phyloP scores from a whole-genome alignment of 2,888 invertebrate species.

The Adela reaumurella region DNA sequence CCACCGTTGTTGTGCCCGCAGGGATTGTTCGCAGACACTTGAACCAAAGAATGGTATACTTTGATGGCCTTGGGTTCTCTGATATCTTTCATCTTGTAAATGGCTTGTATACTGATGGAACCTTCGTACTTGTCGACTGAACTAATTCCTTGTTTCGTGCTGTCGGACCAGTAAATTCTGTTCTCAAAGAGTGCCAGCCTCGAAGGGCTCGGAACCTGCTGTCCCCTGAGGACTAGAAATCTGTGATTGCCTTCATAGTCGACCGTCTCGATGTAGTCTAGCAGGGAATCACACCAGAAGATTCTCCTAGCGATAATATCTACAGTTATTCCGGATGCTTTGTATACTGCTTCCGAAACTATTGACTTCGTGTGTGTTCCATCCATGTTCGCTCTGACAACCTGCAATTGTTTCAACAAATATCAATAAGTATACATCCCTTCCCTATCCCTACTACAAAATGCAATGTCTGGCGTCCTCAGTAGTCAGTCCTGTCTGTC shows the following conservation, averaged over 20 bases:
- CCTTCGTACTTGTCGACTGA: slow-evolving; percentile 84
- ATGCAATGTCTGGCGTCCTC: no score
- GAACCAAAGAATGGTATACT: slow-evolving; percentile 74
- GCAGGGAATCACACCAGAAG: slow-evolving; percentile 93
- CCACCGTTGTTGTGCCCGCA: slow-evolving; percentile 85
- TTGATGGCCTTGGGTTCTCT: slow-evolving; percentile 81
- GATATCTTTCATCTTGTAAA: slow-evolving; percentile 77
- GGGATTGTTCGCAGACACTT: slow-evolving; percentile 73
- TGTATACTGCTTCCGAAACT: slow-evolving; percentile 89
- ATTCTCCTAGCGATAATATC: slow-evolving; percentile 88
- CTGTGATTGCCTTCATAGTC: slow-evolving; percentile 87
- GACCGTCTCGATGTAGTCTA: slow-evolving; percentile 94
- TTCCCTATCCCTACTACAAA: no score
- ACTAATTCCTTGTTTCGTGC: slow-evolving; percentile 84
- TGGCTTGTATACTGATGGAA: slow-evolving; percentile 70
- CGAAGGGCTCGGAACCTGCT: slow-evolving; percentile 82
- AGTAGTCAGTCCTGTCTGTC: no score
- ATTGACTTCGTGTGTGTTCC: slow-evolving; percentile 81
- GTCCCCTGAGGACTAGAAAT: slow-evolving; percentile 75
- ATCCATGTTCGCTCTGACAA: slow-evolving; percentile 90
- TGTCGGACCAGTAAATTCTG: slow-evolving; percentile 87
- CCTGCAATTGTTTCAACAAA: slow-evolving; percentile 24
- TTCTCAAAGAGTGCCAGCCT: slow-evolving; percentile 82
- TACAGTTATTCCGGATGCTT: slow-evolving; percentile 87
- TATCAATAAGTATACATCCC: no score